Conservation (phyloP, 1,140 invertebrate species). For the Drosophila sechellia region DNA sequence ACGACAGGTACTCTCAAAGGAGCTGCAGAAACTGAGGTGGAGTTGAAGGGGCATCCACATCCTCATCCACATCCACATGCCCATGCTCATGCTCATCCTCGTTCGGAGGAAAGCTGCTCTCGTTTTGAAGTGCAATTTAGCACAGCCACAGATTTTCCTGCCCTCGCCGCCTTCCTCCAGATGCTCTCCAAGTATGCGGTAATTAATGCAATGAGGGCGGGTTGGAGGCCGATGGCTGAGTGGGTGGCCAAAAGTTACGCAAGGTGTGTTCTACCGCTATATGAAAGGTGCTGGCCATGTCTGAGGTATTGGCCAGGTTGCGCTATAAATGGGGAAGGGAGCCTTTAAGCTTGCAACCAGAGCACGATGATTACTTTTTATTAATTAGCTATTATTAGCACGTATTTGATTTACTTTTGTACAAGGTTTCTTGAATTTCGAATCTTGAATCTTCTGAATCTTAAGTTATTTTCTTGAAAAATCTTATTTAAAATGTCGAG, state of each 20-base stretch:
- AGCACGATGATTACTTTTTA: background rate
- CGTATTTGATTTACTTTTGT: background rate
- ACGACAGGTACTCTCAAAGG: conserved; percentile 44
- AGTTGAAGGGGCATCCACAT: conserved; percentile 8
- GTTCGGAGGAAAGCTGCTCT: conserved; percentile 27
- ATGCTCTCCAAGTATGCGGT: conserved; percentile 64
- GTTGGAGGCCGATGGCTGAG: background rate
- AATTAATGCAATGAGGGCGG: conserved; percentile 69
- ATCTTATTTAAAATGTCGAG: too few species aligned
- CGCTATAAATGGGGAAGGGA: background rate
- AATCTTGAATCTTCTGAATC: too few species aligned
- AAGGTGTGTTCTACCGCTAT: conserved; percentile 9
- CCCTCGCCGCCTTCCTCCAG: conserved; percentile 7
- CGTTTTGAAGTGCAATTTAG: conserved; percentile 78
- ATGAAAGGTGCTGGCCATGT: conserved; percentile 9
- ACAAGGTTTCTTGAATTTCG: background rate
- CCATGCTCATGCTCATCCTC: conserved; percentile 3
- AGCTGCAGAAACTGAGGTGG: conserved; percentile 14
- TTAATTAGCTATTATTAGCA: background rate
- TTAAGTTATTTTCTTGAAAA: too few species aligned
- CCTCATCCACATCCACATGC: conserved; percentile 12
- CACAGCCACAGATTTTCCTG: conserved; percentile 70
- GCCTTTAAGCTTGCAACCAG: conserved; percentile 4
- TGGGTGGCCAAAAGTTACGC: conserved; percentile 29
- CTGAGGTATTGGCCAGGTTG: conserved; percentile 34